These are phyloP conservation scores for Balanococcus diminutus DNA, from an alignment of 2,888 invertebrate species.

Conservation along the genomic window DNA sequence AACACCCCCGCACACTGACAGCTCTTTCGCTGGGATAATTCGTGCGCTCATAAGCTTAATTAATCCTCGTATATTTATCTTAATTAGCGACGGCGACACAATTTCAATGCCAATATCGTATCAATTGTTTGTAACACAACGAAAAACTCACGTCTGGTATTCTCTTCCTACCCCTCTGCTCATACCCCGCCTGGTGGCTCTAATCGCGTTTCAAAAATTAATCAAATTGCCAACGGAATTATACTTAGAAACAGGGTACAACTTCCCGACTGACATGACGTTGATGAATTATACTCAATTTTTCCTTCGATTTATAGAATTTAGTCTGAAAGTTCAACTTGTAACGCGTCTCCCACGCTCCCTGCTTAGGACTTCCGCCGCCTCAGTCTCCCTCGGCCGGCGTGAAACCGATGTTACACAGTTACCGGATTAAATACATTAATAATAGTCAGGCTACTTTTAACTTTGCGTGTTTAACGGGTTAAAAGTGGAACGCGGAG, in stretches of 20 bases:
- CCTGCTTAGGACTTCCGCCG: not conserved
- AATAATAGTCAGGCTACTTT: slow-evolving; percentile 48
- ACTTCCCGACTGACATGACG: slow-evolving; percentile 49
- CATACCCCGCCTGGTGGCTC: not conserved
- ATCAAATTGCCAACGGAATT: slow-evolving; percentile 47
- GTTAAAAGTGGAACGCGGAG: slow-evolving; percentile 1
- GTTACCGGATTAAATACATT: slow-evolving; percentile 47
- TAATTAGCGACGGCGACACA: slow-evolving; percentile 35
- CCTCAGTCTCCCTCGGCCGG: not conserved
- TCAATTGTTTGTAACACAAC: slow-evolving; percentile 15
- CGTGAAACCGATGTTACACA: slow-evolving; percentile 43
- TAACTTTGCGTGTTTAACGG: slow-evolving; percentile 49
- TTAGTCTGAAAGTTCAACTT: slow-evolving; percentile 47
- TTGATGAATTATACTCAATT: slow-evolving; percentile 53
- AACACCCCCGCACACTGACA: too few relatives aligned
- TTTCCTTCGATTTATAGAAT: slow-evolving; percentile 53
- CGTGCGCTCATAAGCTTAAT: not conserved
- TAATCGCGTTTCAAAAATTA: slow-evolving; percentile 45
- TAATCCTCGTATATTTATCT: slow-evolving; percentile 40
- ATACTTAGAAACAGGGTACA: slow-evolving; percentile 27
- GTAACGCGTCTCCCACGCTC: not conserved
- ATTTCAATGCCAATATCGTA: not conserved
- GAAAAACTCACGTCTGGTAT: slow-evolving; percentile 6
- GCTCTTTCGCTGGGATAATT: not conserved
- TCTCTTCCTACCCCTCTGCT: not conserved